phyloP scores from a whole-genome alignment of 2,888 invertebrate species.

The Stenoptilia bipunctidactyla region DNA sequence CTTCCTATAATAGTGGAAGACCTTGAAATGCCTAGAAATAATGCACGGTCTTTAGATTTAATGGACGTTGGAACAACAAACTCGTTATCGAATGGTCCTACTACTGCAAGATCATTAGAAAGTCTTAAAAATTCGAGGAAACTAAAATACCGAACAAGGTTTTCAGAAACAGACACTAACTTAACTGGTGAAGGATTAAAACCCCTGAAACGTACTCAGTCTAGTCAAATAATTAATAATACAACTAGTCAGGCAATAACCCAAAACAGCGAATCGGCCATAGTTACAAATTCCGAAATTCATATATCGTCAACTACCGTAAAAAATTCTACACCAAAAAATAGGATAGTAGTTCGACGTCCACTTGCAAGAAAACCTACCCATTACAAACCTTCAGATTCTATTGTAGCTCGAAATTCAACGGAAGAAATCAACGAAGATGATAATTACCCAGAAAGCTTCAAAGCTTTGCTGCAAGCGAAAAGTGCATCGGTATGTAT shows the following conservation, averaged over 20 bases:
- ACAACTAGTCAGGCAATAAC: conserved; percentile 47
- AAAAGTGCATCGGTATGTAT: conserved; percentile 65
- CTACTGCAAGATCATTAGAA: conserved; percentile 33
- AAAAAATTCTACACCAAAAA: conserved; percentile 34
- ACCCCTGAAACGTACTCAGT: conserved; percentile 36
- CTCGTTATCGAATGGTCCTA: conserved; percentile 36
- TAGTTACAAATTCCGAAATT: conserved; percentile 29
- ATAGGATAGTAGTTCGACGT: conserved; percentile 39
- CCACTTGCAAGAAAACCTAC: conserved; percentile 34
- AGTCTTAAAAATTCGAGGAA: conserved; percentile 44
- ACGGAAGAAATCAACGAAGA: conserved; percentile 71
- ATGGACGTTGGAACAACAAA: conserved; percentile 50
- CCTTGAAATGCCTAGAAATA: conserved; percentile 29
- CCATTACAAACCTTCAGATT: conserved; percentile 27
- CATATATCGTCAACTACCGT: conserved; percentile 8
- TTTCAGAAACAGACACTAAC: conserved; percentile 49
- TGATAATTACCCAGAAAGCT: conserved; percentile 76
- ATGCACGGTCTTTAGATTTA: conserved; percentile 35
- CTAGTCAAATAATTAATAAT: conserved; percentile 47
- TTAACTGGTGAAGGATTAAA: conserved; percentile 45
- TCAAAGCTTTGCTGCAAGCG: conserved; percentile 74
- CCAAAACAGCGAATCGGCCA: conserved; percentile 25
- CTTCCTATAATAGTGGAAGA: conserved; percentile 28
- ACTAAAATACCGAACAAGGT: conserved; percentile 42
- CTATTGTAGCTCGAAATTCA: conserved; percentile 24